These are phyloP conservation scores for Pseudopodoces humilis DNA, from an alignment of 2,113 vertebrate genomes.

Conservation along the genomic window DNA sequence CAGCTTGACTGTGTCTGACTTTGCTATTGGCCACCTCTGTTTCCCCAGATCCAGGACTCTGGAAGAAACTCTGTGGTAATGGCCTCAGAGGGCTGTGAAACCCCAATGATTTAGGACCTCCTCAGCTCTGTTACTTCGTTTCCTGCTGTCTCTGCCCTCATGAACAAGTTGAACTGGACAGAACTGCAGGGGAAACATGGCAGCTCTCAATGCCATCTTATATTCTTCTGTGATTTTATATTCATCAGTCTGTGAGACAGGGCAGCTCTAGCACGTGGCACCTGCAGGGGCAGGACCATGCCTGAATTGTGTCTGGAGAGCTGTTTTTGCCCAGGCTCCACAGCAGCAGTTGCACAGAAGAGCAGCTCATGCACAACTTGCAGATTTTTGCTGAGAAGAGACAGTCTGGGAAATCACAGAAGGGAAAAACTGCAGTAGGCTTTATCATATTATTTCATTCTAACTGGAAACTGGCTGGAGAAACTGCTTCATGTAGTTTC, in stretches of 20 bases:
- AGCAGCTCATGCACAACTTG: neutral
- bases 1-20: neutral
- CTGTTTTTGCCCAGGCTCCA: neutral
- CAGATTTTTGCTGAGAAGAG: neutral
- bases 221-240: neutral
- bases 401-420: neutral
- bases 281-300: neutral
- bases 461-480: neutral
- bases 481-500: neutral
- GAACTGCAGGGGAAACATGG: neutral
- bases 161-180: neutral
- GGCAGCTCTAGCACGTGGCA: rapidly evolving
- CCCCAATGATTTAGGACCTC: rapidly evolving
- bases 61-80: neutral
- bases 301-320: neutral
- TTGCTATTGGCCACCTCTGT: neutral
- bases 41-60: neutral
- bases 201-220: neutral
- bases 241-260: neutral
- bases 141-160: neutral
- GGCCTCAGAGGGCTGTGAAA: neutral
- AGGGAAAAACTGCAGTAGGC: rapidly evolving
- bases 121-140: rapidly evolving
- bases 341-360: neutral
- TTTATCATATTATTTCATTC: neutral